A percentile compares a stretch with the other conserved stretches of the same genome.
These are phyloP conservation scores for Melanogrammus aeglefinus DNA, from an alignment of 2,797 vertebrate species.

Conservation along the genomic window DNA sequence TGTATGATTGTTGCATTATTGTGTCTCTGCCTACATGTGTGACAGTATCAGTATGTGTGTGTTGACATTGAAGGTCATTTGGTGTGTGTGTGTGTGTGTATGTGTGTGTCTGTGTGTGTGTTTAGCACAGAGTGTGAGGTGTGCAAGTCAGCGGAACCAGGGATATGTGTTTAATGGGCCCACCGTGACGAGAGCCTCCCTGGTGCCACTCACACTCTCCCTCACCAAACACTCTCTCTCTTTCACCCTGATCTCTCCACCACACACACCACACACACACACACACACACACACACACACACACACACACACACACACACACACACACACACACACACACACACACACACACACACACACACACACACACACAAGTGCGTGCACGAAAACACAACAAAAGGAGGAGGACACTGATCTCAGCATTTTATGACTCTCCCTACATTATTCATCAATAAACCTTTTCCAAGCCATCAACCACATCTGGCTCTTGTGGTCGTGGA, in stretches of 20 bases:
- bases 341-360: no score
- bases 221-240: no score
- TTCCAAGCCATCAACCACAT: neutral
- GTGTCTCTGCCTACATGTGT: slow-evolving; percentile 11
- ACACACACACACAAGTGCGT: neutral
- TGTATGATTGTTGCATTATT: neutral
- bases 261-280: no score
- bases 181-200: slow-evolving; percentile 53
- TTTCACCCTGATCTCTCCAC: no score
- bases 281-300: no score
- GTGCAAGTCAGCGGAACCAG: slow-evolving; percentile 62
- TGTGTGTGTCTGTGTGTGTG: slow-evolving; percentile 24
- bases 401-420: no score
- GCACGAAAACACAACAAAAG: no score
- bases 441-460: neutral
- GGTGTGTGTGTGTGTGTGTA: slow-evolving; percentile 16
- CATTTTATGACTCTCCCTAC: no score
- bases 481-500: neutral
- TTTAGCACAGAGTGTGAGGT: slow-evolving; percentile 28
- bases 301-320: neutral
- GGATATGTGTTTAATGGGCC: slow-evolving; percentile 63
- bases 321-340: neutral
- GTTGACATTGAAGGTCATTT: slow-evolving; percentile 50
- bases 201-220: no score
- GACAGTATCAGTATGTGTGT: slow-evolving; percentile 28